Evolutionary conservation across 30 jellyfish, hydroid and myxozoan species (phyloP), one percentile per base, ranked within the genome.

Genomic region (Aurelia sp.): DNA sequence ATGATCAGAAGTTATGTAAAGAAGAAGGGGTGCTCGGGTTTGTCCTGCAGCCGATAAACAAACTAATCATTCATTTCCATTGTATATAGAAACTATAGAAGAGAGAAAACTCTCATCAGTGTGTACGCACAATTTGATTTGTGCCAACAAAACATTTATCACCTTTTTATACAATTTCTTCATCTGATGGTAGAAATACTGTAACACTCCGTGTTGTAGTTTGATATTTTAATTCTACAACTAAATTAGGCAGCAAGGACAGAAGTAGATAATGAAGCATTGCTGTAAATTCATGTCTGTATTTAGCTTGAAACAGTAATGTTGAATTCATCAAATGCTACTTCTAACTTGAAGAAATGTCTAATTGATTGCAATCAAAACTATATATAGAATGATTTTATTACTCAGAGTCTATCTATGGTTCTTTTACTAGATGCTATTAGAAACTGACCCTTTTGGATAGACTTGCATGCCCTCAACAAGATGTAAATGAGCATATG

Each of bases 11-110:
- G 68, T 37, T 19, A 52, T 30, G 98, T 88, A 15, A 72, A 76
- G 65, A 82, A 74, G 66, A 73, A 78, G 23, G 91, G 96, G 8
- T 86, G 96, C 30, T 23, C 58, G 30, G 96, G 98, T 27, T 65
- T 76, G 71, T 84, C 66, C 61, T 91, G 97, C 41, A 84, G 86
- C 78, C 57, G 31, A 13, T 80, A 89, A 55, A 0, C 30, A 61
- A 41, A 44, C 3, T 9, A 7, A 4, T 5, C 55, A 6, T 44
- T 44, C 55, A 7, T 44, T 44, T 16, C 16, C 10, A 13, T 9
- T 44, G 55, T 9, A 44, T 7, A 44, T 44, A 44, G 50, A 37
- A 2, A 37, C 50, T 37, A 10, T 37, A 37, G 55, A 44, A 44
- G 15, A 5, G 55, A 44, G 55, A 44, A 9, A 44, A 44, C 15